Conservation (phyloP, 1,140 invertebrate species). For the Oppia nitens region DNA sequence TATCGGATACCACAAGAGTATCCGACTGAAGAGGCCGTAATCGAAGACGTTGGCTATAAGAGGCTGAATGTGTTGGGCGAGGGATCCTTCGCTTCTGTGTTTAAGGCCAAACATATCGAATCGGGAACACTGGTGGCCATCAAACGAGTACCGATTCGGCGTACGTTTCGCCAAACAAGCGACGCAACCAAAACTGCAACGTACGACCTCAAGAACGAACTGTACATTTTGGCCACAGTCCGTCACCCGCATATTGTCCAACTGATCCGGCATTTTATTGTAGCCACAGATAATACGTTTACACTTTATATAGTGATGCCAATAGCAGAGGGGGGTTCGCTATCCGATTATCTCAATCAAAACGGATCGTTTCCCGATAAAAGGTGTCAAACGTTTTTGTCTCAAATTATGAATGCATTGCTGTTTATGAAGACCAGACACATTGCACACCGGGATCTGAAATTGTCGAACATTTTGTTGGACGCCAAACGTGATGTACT, state of each 20-base stretch:
- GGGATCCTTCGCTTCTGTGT: not conserved
- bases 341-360: not conserved
- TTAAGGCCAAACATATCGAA: not conserved
- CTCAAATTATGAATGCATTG: not conserved
- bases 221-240: constrained; percentile 6
- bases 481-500: not conserved
- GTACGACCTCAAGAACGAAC: constrained; percentile 11
- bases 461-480: constrained; percentile 96
- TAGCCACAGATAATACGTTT: not conserved
- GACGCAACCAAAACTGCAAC: too few relatives aligned
- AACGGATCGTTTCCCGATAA: constrained; percentile 1
- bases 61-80: not conserved
- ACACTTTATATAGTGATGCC: constrained; percentile 6
- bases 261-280: constrained; percentile 1
- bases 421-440: constrained; percentile 58
- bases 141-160: not conserved
- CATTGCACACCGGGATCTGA: too few relatives aligned
- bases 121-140: not conserved
- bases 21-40: not conserved
- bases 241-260: constrained; percentile 1
- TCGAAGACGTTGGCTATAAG: constrained; percentile 4
- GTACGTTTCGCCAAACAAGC: too few relatives aligned
- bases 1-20: constrained; percentile 1
- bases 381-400: not conserved
- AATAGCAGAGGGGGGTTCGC: not conserved